Evolutionary conservation across 2,797 vertebrate species (phyloP), one percentile per base, ranked within the genome.

Genomic region (Onychomys leucogaster): DNA sequence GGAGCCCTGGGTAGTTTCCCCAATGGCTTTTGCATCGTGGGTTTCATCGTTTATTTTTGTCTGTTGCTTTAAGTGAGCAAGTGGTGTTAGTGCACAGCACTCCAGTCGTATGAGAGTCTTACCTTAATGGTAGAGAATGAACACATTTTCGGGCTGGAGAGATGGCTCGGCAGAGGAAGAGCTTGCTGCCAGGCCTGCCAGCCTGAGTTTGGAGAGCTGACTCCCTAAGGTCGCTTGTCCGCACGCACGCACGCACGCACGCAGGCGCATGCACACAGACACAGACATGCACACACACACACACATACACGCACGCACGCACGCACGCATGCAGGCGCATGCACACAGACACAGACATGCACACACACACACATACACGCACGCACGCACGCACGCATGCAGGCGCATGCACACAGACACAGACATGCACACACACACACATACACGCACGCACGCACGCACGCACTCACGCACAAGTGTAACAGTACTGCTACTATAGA

Each of bases 41-140:
- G 55, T 97, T 95, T 97, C 80, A 75, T 96, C 93, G 90, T 96
- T 97, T 97, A 87, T 93, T 65, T 67, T 69, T 49, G 29, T 59
- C 21, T n/a, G 97, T 80, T 73, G 41, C 16, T 85, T 75, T 82
- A 92, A 73, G 81, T 81, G 65, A 95, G 69, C 46, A 75, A 67
- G 52, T 21, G 76, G 0, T 76, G 78, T 37, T 91, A 82, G 43
- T 49, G 34, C 59, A 46, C 4, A 67, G 12, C 55, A 57, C 81
- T 37, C 59, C 37, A 17, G 75, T 73, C 41, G 17, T 86, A 34
- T 32, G 25, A 61, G 65, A 10, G 8, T 78, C 92, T 6, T 65
- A 23, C 65, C 9, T 84, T 85, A 90, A n/a, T 88, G 27, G 76
- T 93, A 67, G 69, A 65, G 87, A 89, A 71, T 85, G 43, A 83